Evolutionary conservation across 1,140 invertebrate species (phyloP), one percentile per base, ranked within the genome.

Genomic region (Aphis craccivora): DNA sequence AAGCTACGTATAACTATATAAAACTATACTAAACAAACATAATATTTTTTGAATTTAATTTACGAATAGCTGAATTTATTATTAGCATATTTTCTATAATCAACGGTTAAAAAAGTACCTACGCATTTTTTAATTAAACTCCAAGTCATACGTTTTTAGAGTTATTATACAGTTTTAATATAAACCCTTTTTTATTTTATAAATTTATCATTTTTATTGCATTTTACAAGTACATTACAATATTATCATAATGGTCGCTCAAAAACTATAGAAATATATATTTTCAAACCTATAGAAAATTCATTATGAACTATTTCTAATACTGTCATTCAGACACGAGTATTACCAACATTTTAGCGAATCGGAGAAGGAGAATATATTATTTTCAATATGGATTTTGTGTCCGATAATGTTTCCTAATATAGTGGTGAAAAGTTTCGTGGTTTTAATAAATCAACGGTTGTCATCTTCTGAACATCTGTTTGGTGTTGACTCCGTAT

Each of bases 391-490:
- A 84, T 40, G 18, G 43, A 48, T 35, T 53, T 89, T n/a, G n/a
- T 37, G 20, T 89, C 48, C 48, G 20, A 89, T 89, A 88, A 35
- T 20, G 14, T 88, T 35, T 51, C 43, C 22, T 88, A 23, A 14
- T n/a, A 90, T 7, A 60, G 18, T 25, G 67, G 8, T n/a, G 67
- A n/a, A 91, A 67, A 45, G 37, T 91, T 60, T 45, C 11, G 43
- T 25, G 23, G 55, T 89, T 67, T 91, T 67, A 91, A 67, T 91
- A 91, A 67, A 91, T 67, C 53, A 91, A n/a, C 35, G 25, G 90
- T 76, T 91, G 37, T 43, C 53, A 91, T 91, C 90, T 67, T 43
- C 18, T 25, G 37, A 45, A 91, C 37, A 91, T 91, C 90, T 91
- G 37, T 91, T 91, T 91, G 43, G 30, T 30, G 60, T 76, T 55